Evolutionary conservation across 2,888 invertebrate species (phyloP), one percentile per base, ranked within the genome.

Genomic region (Helicoverpa assulta): DNA sequence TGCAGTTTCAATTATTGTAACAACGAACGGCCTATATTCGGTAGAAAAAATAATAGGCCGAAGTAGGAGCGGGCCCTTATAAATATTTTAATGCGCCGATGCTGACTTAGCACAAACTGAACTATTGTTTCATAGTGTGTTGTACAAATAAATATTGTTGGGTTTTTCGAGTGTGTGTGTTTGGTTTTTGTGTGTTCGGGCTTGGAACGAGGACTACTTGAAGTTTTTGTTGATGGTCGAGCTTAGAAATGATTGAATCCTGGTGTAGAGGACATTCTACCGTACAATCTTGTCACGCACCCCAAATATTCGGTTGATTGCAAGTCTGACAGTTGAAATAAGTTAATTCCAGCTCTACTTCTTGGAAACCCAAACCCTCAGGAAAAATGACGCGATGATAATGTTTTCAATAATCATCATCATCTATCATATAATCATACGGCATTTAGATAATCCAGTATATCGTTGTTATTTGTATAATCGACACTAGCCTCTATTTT

Each of bases 51-150:
- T 76, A 78, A 76, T 75, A 80, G 64, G 52, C 33, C 53, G 57
- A 63, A 72, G 65, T 71, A 55, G 80, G 77, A 78, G 70, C 78
- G 60, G 82, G 69, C 78, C 83, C 85, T 88, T 87, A 88, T 90
- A 90, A 91, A 90, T 92, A 92, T 92, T 91, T 91, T 92, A 92
- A 92, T 91, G 87, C 85, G 87, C 83, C 74, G 68, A 63, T 67
- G 80, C 81, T 92, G 92, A 92, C 89, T 89, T 89, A 88, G 91
- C 92, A 80, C 19, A 66, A 76, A 70, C 59, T 58, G 18, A 33
- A 65, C 78, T 72, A 81, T 85, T 85, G 84, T 85, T 76, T 82
- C 78, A 62, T 70, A 68, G 55, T 55, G 60, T 74, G 67, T 80
- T 81, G 68, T 76, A 79, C 80, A 85, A 85, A 85, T 76, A 77